Evolutionary conservation across 2,797 vertebrate species (phyloP).

Genomic region (Cheirogaleus major): DNA sequence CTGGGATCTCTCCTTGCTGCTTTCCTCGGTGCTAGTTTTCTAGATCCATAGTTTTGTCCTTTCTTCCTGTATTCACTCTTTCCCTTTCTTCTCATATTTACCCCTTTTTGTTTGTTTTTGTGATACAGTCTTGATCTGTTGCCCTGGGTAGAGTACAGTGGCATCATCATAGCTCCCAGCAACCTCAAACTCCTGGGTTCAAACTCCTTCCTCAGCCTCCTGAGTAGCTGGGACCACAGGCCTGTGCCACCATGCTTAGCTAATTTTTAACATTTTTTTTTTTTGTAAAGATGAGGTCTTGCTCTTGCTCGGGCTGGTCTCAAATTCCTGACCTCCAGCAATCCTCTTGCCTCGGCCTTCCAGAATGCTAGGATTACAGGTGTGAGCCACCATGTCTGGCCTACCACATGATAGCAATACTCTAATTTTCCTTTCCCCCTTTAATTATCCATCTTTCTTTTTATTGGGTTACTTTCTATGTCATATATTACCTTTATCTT

Average conservation of each 20-base stretch:
- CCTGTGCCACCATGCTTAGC: not conserved
- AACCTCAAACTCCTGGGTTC: not conserved
- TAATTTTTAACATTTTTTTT: not conserved
- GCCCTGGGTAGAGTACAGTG: not conserved
- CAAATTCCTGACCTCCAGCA: not conserved
- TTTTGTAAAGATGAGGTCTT: not conserved
- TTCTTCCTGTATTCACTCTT: not conserved
- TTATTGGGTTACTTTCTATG: not conserved
- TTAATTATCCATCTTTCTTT: not conserved
- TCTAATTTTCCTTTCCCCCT: not conserved
- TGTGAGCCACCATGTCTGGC: not conserved
- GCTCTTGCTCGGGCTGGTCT: not conserved
- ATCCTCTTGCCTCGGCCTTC: not conserved
- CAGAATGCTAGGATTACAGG: not conserved
- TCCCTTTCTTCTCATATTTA: not conserved
- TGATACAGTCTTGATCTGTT: not conserved
- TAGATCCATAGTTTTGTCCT: not conserved
- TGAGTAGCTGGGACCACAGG: not conserved
- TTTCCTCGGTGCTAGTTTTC: not conserved
- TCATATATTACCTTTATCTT: not conserved
- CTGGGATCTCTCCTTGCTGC: not conserved
- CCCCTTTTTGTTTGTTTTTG: not conserved
- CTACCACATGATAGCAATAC: not conserved
- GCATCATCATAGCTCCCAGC: not conserved
- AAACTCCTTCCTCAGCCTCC: not conserved